Evolutionary conservation across 2,113 vertebrate species (phyloP).

Genomic region (Glaucomys volans): DNA sequence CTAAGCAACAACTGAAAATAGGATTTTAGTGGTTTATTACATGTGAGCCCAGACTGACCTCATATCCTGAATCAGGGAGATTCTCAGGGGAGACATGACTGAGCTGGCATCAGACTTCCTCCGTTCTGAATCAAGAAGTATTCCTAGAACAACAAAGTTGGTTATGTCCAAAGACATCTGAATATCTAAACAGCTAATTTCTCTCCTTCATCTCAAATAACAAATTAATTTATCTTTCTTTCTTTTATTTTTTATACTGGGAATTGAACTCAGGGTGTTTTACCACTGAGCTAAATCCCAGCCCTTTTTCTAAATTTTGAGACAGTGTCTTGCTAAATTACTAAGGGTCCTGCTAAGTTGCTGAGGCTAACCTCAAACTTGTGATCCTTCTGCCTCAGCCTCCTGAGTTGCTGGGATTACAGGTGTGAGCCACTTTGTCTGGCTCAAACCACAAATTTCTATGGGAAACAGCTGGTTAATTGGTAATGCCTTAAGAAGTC

Average conservation of each 20-base stretch:
- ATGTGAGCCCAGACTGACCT: constrained; percentile 88
- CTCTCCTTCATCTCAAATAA: constrained; percentile 33
- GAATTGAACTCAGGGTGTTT: too few species aligned
- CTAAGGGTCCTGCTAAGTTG: too few species aligned
- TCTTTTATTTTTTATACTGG: too few species aligned
- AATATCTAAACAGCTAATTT: neutral
- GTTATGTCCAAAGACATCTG: constrained; percentile 59
- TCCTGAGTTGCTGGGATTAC: too few species aligned
- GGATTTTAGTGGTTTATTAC: constrained; percentile 11
- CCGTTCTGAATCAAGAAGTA: constrained; percentile 96
- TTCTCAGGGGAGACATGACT: constrained; percentile 94
- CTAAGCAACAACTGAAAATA: neutral
- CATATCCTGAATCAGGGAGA: constrained; percentile 98
- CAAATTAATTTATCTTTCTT: too few species aligned
- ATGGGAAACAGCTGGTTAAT: constrained; percentile 10
- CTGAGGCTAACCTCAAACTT: too few species aligned
- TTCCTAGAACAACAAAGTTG: constrained; percentile 86
- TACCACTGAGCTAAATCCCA: too few species aligned
- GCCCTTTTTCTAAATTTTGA: too few species aligned
- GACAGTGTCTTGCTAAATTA: too few species aligned
- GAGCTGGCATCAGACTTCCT: constrained; percentile 95
- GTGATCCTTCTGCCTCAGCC: too few species aligned
- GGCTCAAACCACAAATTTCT: neutral
- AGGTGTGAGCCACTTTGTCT: too few species aligned
- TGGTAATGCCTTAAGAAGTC: constrained; percentile 21